Evolutionary conservation across 2,113 vertebrate species (phyloP), one percentile per base, ranked within the genome.

Genomic region (Isichthys henryi): DNA sequence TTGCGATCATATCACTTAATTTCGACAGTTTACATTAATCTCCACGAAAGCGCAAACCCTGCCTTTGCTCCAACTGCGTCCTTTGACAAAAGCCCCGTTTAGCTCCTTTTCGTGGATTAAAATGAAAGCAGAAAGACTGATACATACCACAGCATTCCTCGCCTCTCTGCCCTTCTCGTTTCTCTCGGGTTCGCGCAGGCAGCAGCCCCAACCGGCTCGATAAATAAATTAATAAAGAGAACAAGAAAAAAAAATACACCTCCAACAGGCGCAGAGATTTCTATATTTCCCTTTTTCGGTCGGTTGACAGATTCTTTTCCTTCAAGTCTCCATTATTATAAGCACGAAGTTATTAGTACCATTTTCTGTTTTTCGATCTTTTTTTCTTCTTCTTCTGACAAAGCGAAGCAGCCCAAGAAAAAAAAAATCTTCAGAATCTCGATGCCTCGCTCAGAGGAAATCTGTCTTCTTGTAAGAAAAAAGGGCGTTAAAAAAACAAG

Each of bases 71-170:
- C 1, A 50, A 50, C 77, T 45, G 35, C 80, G 50, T 83, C 19
- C 49, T 39, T 46, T 46, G 56, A 56, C 84, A 74, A 27, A 89
- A 84, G 31, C 23, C 27, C n/a, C 52, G 9, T 31, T 56, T 80
- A 52, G 46, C 50, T 80, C 50, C 50, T 56, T 66, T 45, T 74
- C 15, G 49, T 56, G 4, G 43, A 85, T 84, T 83, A 27, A 70
- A 74, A 49, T 21, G n/a, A n/a, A 43, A 62, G 39, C 56, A 39
- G 93, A 93, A 93, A 52, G 83, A 91, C 91, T 89, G 90, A 62
- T 92, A 95, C 96, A 90, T 96, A 96, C 96, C 96, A 94, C 92
- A 92, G 94, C 94, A 95, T 94, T 95, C 93, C 94, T 91, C 91
- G 50, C 66, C 31, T 90, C 90, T 88, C 56, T 91, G 88, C 92